These are phyloP conservation scores for Porites rus DNA, from an alignment of 92 coral and sea anemone species.

Conservation along the genomic window DNA sequence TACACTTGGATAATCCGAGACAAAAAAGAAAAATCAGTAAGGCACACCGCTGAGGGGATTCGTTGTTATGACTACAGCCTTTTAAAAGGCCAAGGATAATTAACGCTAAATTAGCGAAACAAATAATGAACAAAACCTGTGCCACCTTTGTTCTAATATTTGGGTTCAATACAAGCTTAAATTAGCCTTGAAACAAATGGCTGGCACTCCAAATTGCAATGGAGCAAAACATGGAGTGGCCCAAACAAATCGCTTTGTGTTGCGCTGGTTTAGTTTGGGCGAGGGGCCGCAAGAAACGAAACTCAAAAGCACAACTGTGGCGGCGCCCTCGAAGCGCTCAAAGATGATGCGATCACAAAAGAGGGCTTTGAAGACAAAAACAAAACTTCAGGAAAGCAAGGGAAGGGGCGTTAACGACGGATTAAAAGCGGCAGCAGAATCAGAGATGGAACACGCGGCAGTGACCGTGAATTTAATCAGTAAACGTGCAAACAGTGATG, in stretches of 20 bases:
- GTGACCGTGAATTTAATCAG: slow-evolving; percentile 79
- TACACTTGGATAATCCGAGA: not conserved
- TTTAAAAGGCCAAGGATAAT: slow-evolving; percentile 25
- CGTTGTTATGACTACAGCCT: slow-evolving; percentile 14
- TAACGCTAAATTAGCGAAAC: slow-evolving; percentile 33
- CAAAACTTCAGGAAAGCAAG: slow-evolving; percentile 3
- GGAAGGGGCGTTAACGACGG: slow-evolving; percentile 52
- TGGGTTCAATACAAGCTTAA: slow-evolving; percentile 13
- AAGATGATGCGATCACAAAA: slow-evolving; percentile 22
- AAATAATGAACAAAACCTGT: slow-evolving; percentile 33
- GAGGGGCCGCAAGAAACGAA: slow-evolving; percentile 33
- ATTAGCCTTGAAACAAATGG: slow-evolving; percentile 54
- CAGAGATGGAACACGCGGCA: slow-evolving; percentile 68
- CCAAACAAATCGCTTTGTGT: slow-evolving; percentile 35
- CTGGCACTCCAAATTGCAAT: slow-evolving; percentile 60
- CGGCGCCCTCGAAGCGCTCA: not conserved
- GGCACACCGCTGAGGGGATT: not conserved
- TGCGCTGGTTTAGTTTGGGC: slow-evolving; percentile 46
- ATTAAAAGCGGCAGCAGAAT: slow-evolving; percentile 25
- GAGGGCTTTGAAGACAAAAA: slow-evolving; percentile 50
- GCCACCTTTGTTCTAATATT: slow-evolving; percentile 50
- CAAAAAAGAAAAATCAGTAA: not conserved
- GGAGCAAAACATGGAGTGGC: slow-evolving; percentile 52
- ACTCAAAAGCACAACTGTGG: not conserved
- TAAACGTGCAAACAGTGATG: slow-evolving; percentile 39